Evolutionary conservation across 2,888 invertebrate genomes (phyloP).

Genomic region (Macrophya annulata): DNA sequence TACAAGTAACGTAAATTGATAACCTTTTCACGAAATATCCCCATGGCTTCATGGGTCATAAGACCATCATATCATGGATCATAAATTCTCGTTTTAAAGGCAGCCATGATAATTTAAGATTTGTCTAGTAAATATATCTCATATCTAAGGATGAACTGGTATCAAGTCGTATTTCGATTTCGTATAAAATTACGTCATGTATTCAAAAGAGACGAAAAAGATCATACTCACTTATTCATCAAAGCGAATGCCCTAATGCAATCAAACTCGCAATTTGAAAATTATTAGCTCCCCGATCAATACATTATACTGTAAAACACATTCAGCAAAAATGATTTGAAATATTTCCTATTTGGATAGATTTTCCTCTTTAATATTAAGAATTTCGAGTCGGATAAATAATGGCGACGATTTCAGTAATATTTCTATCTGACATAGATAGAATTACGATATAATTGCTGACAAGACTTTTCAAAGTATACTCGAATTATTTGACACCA

Average conservation of each 20-base stretch:
- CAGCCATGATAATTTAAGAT: not conserved
- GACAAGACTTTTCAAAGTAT: not conserved
- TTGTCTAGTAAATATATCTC: not conserved
- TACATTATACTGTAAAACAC: not conserved
- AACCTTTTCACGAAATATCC: not conserved
- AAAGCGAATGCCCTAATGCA: not conserved
- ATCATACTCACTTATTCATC: not conserved
- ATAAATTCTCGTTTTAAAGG: not conserved
- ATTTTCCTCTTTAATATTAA: not conserved
- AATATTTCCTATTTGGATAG: not conserved
- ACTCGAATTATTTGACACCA: not conserved
- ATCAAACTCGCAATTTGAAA: not conserved
- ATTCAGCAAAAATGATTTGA: not conserved
- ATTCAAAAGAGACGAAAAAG: not conserved
- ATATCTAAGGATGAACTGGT: not conserved
- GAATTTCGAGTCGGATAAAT: not conserved
- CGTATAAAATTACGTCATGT: not conserved
- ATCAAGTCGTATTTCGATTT: not conserved
- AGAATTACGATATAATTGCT: not conserved
- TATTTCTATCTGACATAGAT: not conserved
- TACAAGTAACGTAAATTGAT: not conserved
- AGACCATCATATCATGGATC: constrained; percentile 10
- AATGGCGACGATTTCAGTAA: not conserved
- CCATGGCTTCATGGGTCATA: not conserved
- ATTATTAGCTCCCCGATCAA: not conserved